phyloP scores from a whole-genome alignment of 2,113 vertebrate genomes.

The Panthera tigris region DNA sequence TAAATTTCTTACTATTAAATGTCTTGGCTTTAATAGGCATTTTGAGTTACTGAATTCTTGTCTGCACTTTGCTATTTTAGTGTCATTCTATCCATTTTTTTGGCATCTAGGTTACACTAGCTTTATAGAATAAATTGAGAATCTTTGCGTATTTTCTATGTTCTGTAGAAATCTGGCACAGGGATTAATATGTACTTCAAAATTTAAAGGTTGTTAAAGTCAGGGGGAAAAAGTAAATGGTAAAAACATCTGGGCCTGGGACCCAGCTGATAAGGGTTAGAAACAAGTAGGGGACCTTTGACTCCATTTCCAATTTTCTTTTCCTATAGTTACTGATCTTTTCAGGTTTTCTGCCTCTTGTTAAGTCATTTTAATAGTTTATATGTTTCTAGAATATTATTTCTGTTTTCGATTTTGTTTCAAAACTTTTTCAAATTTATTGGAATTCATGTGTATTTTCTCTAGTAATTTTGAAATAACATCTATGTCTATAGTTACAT shows the following conservation, averaged over 20 bases:
- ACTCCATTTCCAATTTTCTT: neutral
- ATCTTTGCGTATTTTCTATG: neutral
- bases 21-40: neutral
- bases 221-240: neutral
- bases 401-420: neutral
- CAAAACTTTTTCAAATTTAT: neutral
- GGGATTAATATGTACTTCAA: neutral
- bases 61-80: neutral
- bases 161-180: neutral
- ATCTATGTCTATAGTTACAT: neutral
- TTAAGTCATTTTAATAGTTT: neutral
- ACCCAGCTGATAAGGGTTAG: neutral
- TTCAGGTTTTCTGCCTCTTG: neutral
- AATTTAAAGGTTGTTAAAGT: conserved; percentile 28
- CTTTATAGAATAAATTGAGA: neutral
- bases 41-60: neutral
- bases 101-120: neutral
- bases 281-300: neutral
- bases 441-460: neutral
- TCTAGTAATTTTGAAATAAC: neutral
- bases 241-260: neutral
- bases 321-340: neutral
- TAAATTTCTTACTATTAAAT: neutral
- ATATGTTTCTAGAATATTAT: neutral
- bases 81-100: neutral